Conservation (phyloP, 2,888 invertebrate species). For the Mythimna loreyi region DNA sequence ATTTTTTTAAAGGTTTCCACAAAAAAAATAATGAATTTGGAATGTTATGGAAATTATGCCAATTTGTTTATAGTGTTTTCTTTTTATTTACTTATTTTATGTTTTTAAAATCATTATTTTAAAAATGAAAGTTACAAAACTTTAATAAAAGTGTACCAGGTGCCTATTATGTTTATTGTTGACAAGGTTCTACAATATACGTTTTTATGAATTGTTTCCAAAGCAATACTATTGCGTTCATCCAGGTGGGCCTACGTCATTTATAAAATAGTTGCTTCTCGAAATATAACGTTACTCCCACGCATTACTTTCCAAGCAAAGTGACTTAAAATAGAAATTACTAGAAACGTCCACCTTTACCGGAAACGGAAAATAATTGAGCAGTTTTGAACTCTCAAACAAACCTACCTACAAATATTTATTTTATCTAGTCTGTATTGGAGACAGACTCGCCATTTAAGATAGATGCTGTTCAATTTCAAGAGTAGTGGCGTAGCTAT, state of each 20-base stretch:
- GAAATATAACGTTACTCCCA: constrained; percentile 31
- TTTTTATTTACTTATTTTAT: too few relatives aligned
- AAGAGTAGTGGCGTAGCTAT: constrained; percentile 10
- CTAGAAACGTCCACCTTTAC: constrained; percentile 1
- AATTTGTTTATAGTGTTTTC: too few relatives aligned
- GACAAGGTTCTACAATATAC: constrained; percentile 1
- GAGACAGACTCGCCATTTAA: constrained; percentile 20
- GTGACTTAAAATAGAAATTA: constrained; percentile 28
- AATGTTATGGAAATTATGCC: too few relatives aligned
- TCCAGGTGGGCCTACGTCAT: background rate
- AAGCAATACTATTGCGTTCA: background rate
- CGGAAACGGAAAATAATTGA: constrained; percentile 37
- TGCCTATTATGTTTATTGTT: background rate
- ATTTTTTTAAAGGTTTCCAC: too few relatives aligned
- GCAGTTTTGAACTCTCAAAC: constrained; percentile 20
- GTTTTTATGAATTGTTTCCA: background rate
- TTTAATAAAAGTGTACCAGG: too few relatives aligned
- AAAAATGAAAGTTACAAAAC: too few relatives aligned
- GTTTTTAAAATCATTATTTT: too few relatives aligned
- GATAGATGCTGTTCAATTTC: constrained; percentile 34
- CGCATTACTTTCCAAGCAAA: background rate
- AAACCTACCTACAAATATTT: constrained; percentile 28
- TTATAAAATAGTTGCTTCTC: constrained; percentile 22
- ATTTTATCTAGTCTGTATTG: constrained; percentile 29
- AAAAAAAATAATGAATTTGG: too few relatives aligned